Evolutionary conservation across 2,797 vertebrate species (phyloP), one percentile per base, ranked within the genome.

Genomic region (Clamator glandarius): DNA sequence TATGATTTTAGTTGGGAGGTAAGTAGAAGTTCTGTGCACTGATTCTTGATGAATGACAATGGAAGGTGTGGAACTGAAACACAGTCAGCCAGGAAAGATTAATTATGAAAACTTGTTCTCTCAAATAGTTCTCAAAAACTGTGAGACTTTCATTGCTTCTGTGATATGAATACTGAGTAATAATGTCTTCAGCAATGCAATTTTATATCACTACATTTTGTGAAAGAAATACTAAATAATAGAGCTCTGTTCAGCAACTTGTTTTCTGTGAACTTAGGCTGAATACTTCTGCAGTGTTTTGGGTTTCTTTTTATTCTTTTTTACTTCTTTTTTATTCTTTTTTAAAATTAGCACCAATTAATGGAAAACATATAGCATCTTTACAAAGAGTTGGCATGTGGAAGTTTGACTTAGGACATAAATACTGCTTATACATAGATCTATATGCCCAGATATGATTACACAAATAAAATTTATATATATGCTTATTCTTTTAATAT

Each of bases 101-200:
- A 96, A 97, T 96, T 97, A 66, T 21, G 77, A 84, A 89, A 93
- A 59, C n/a, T 95, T 92, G 18, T 31, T 93, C 55, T 69, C 44
- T 87, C 44, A 90, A 70, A 88, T 87, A 83, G 15, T 78, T 94
- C 78, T 91, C 61, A 95, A 94, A 95, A 87, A 91, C 44, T 5
- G 10, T 92, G 25, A 87, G n/a, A 46, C 35, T 68, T n/a, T n/a
- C 91, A 89, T 59, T 95, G 72, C 87, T 90, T 93, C 75, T 6
- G 0, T 64, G n/a, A 91, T 69, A 52, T 86, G 94, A 94, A 89
- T 94, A 89, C 36, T 92, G 94, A 95, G 66, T 92, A 57, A 64
- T 19, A 86, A n/a, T 67, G 28, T 81, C 55, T 90, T 48, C 17
- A 92, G 11, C 74, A 50, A 36, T 95, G 31, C 39, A 46, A 72